Conservation (phyloP, 2,113 vertebrate species). For the Brachirus orientalis region DNA sequence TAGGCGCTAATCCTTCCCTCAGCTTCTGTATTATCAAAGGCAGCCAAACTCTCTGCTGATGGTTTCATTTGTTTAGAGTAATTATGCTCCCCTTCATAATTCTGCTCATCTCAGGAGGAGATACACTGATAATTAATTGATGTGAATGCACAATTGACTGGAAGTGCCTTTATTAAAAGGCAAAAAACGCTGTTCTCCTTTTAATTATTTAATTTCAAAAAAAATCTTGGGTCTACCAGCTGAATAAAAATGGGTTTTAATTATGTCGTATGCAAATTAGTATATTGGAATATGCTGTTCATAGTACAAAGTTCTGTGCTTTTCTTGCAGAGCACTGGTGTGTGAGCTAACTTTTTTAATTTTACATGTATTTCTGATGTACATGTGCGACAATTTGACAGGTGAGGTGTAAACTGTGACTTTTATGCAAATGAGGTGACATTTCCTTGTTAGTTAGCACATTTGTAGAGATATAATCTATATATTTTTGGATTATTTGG, state of each 20-base stretch:
- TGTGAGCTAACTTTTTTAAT: too few relatives aligned
- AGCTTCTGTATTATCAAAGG: neutral
- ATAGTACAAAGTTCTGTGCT: neutral
- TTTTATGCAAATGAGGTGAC: too few relatives aligned
- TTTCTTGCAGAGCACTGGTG: too few relatives aligned
- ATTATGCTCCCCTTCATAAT: slow-evolving; percentile 21
- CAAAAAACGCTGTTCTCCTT: neutral
- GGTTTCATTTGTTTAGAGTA: slow-evolving; percentile 43
- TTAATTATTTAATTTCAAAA: slow-evolving; percentile 29
- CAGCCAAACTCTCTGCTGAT: slow-evolving; percentile 14
- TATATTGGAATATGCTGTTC: neutral
- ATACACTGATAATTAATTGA: slow-evolving; percentile 20
- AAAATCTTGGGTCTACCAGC: neutral
- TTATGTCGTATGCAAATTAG: neutral
- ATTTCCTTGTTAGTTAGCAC: too few relatives aligned
- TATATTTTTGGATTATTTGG: too few relatives aligned
- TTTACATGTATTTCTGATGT: too few relatives aligned
- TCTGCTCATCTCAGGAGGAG: slow-evolving; percentile 15
- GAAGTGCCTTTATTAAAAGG: slow-evolving; percentile 9
- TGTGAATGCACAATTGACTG: slow-evolving; percentile 22
- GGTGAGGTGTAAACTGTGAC: too few relatives aligned
- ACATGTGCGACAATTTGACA: too few relatives aligned
- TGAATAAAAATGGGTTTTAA: slow-evolving; percentile 21
- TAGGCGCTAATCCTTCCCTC: neutral
- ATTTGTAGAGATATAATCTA: too few relatives aligned